Percentiles rank a stretch among this genome's conserved stretches.
phyloP scores from a whole-genome alignment of 2,888 invertebrate genomes.

The Xanthia togata region DNA sequence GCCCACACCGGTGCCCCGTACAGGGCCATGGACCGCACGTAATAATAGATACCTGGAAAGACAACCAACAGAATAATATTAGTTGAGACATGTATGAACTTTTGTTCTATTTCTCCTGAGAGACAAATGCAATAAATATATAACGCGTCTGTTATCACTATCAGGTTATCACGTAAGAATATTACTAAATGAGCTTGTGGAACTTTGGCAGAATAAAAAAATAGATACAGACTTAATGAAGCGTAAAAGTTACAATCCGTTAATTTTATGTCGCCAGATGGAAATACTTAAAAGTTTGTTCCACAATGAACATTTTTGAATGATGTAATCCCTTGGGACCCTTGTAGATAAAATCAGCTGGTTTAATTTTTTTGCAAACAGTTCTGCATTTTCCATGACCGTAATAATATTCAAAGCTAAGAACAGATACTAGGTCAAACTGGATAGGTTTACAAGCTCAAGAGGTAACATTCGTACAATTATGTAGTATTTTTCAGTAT shows the following conservation, averaged over 20 bases:
- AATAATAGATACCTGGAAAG: conserved; percentile 19
- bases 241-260: conserved; percentile 8
- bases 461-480: conserved; percentile 7
- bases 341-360: conserved; percentile 13
- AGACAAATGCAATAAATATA: conserved; percentile 10
- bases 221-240: conserved; percentile 8
- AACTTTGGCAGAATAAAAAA: conserved; percentile 16
- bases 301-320: conserved; percentile 31
- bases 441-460: conserved; percentile 9
- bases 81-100: not conserved
- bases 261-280: conserved; percentile 35
- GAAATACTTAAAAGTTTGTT: conserved; percentile 18
- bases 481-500: conserved; percentile 13
- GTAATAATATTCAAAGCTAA: conserved; percentile 6
- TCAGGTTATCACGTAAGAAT: not conserved
- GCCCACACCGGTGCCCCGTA: too few species aligned
- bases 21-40: too few species aligned
- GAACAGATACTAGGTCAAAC: not conserved
- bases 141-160: not conserved
- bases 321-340: conserved; percentile 7
- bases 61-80: conserved; percentile 1
- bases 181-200: conserved; percentile 29
- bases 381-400: not conserved
- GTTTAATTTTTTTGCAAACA: not conserved
- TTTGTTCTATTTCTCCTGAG: conserved; percentile 5